Evolutionary conservation across 2,797 vertebrate species (phyloP).

Genomic region (Pseudochirops cupreus): DNA sequence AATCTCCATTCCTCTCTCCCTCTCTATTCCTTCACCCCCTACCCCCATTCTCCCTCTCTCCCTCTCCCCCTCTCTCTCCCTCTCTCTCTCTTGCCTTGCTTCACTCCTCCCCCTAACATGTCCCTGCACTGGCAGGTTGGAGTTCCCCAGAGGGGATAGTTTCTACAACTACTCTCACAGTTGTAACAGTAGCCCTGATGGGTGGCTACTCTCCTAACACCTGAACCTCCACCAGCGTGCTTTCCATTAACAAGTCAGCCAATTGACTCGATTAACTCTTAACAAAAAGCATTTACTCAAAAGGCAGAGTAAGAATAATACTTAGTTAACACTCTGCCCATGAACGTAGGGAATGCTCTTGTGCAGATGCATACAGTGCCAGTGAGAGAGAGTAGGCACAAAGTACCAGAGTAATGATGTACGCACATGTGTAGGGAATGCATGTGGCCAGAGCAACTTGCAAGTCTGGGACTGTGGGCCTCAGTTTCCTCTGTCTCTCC

Average conservation of each 20-base stretch:
- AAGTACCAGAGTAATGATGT: neutral
- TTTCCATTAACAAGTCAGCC: neutral
- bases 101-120: neutral
- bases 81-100: neutral
- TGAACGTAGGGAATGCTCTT: neutral
- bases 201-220: neutral
- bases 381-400: neutral
- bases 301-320: neutral
- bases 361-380: neutral
- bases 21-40: neutral
- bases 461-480: neutral
- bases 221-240: neutral
- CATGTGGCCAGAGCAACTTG: neutral
- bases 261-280: neutral
- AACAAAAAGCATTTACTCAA: slow-evolving; percentile 1
- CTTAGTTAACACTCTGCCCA: neutral
- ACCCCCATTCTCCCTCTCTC: no score
- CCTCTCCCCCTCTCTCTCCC: no score
- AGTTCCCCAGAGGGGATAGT: neutral
- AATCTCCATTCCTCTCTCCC: neutral
- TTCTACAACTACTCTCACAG: neutral
- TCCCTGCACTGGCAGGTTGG: neutral
- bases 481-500: neutral
- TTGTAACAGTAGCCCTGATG: neutral
- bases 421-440: neutral